Evolutionary conservation across 2,113 vertebrate genomes (phyloP).

Genomic region (Podarcis muralis): DNA sequence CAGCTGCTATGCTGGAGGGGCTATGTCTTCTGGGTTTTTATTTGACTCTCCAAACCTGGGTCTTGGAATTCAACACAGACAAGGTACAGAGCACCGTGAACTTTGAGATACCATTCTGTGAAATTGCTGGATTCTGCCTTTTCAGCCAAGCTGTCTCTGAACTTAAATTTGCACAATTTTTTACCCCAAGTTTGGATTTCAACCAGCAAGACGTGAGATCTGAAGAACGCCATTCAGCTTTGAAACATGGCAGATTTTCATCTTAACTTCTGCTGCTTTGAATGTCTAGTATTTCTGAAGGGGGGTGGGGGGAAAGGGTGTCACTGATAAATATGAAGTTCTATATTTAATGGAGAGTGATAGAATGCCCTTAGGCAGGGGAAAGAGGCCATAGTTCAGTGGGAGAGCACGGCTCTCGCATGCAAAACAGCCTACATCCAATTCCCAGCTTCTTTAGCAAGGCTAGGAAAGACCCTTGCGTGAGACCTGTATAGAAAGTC

Average conservation of each 20-base stretch:
- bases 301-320: not conserved
- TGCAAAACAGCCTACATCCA: not conserved
- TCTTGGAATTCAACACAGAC: not conserved
- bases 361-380: not conserved
- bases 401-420: not conserved
- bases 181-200: not conserved
- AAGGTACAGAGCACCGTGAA: not conserved
- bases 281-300: not conserved
- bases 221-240: not conserved
- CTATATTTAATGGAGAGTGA: slow-evolving; percentile 1
- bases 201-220: not conserved
- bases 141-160: not conserved
- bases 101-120: not conserved
- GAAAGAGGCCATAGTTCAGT: not conserved
- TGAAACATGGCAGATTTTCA: not conserved
- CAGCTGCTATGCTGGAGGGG: slow-evolving; percentile 16
- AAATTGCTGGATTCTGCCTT: not conserved
- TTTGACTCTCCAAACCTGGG: not conserved
- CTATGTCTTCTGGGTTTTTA: not conserved
- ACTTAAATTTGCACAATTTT: no score
- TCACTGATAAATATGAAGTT: not conserved
- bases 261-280: not conserved
- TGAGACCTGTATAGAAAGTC: not conserved
- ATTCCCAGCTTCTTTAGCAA: not conserved
- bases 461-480: not conserved